A percentile compares a stretch with the other conserved stretches of the same genome.
phyloP scores from a whole-genome alignment of 2,113 vertebrate genomes.

The Cebidichthys violaceus region DNA sequence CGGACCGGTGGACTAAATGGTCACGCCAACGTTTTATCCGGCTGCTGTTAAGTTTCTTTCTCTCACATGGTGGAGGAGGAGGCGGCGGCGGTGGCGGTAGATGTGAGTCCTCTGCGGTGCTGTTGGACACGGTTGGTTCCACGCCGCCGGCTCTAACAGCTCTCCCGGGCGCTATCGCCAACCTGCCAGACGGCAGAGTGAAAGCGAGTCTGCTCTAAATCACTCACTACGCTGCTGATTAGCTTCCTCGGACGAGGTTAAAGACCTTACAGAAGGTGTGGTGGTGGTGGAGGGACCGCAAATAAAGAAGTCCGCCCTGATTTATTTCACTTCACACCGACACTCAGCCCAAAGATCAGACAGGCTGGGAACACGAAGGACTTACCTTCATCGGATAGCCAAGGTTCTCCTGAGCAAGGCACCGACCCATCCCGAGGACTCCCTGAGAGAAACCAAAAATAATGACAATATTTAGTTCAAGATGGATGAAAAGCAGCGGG shows the following conservation, averaged over 20 bases:
- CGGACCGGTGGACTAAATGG: conserved; percentile 32
- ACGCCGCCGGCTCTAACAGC: conserved; percentile 43
- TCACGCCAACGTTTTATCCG: conserved; percentile 15
- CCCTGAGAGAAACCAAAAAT: no score
- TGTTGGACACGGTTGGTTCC: conserved; percentile 59
- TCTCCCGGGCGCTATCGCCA: conserved; percentile 52
- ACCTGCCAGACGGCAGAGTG: conserved; percentile 45
- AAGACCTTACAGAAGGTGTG: conserved; percentile 55
- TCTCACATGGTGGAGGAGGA: neutral
- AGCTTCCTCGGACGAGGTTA: conserved; percentile 44
- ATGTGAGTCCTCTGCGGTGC: conserved; percentile 32
- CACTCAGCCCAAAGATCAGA: conserved; percentile 12
- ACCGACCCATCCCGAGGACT: no score
- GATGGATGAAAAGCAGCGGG: no score
- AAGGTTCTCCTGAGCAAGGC: neutral
- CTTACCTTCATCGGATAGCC: neutral
- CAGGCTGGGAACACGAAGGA: neutral
- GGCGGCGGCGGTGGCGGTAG: neutral
- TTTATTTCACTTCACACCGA: conserved; percentile 34
- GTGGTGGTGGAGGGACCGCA: conserved; percentile 25
- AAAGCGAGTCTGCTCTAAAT: conserved; percentile 42
- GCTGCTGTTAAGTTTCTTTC: conserved; percentile 15
- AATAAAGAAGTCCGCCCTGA: conserved; percentile 37
- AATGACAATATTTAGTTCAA: no score
- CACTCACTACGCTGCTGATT: conserved; percentile 46